Evolutionary conservation across 2,797 vertebrate genomes (phyloP).

Genomic region (Sparus aurata): DNA sequence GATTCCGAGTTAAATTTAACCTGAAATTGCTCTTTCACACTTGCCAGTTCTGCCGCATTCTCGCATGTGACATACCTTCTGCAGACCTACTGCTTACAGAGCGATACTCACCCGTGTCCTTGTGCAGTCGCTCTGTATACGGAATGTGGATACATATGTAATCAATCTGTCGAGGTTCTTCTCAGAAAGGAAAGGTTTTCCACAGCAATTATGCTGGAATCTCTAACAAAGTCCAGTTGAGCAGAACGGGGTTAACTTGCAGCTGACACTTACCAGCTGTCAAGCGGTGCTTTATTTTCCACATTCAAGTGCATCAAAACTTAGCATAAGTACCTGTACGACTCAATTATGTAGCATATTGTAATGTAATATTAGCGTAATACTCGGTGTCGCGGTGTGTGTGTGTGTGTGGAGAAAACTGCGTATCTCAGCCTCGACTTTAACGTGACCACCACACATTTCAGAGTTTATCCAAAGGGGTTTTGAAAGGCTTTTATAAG

Average conservation of each 20-base stretch:
- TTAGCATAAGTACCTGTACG: background rate
- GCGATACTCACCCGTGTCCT: background rate
- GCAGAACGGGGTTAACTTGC: slow-evolving; percentile 54
- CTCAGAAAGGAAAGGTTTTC: slow-evolving; percentile 54
- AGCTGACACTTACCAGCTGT: slow-evolving; percentile 46
- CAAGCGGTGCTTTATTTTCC: slow-evolving; percentile 31
- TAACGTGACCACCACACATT: slow-evolving; percentile 16
- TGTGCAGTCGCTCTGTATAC: background rate
- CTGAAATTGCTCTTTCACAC: slow-evolving; percentile 6
- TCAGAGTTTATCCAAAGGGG: slow-evolving; percentile 39
- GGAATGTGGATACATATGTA: slow-evolving; percentile 56
- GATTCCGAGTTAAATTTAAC: slow-evolving; percentile 43
- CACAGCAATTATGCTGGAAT: slow-evolving; percentile 70
- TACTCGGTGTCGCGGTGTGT: background rate
- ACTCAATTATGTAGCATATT: slow-evolving; percentile 7
- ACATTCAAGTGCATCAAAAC: slow-evolving; percentile 10
- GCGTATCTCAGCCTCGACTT: background rate
- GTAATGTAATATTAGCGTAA: background rate
- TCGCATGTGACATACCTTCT: background rate
- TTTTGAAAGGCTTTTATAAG: slow-evolving; percentile 47
- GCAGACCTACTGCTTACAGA: background rate
- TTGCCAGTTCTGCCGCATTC: slow-evolving; percentile 7
- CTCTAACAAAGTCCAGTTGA: slow-evolving; percentile 58
- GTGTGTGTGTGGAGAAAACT: slow-evolving; percentile 11
- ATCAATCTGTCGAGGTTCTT: slow-evolving; percentile 61